Evolutionary conservation across 1,140 invertebrate genomes (phyloP).

Genomic region (Lysiphlebus fabarum): DNA sequence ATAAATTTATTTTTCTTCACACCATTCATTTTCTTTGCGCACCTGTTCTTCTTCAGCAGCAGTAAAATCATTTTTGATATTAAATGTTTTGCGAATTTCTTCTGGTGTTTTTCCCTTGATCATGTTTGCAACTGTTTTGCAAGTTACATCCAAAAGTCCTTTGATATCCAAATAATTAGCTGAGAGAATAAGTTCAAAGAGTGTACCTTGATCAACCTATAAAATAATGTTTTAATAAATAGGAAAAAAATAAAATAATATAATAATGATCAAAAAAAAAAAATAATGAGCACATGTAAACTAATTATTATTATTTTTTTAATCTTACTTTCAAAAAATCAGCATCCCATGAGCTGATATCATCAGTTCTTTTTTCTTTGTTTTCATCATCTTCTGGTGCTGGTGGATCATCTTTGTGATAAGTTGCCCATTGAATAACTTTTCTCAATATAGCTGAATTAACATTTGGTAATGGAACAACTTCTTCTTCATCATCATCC

Average conservation of each 20-base stretch:
- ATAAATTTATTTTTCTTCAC: constrained; percentile 79
- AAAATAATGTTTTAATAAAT: too few species aligned
- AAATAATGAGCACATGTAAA: too few species aligned
- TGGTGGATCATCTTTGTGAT: constrained; percentile 93
- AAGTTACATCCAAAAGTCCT: constrained; percentile 93
- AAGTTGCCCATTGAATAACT: constrained; percentile 93
- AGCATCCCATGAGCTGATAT: constrained; percentile 98
- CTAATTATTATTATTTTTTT: too few species aligned
- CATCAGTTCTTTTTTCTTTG: constrained; percentile 97
- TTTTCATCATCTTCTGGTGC: constrained; percentile 96
- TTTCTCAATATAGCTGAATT: constrained; percentile 96
- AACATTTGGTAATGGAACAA: constrained; percentile 96
- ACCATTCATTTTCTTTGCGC: constrained; percentile 98
- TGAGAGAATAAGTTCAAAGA: constrained; percentile 93
- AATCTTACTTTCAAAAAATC: constrained; percentile 86
- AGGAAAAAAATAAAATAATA: too few species aligned
- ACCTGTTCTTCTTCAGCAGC: constrained; percentile 94
- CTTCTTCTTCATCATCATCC: constrained; percentile 89
- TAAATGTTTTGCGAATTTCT: constrained; percentile 98
- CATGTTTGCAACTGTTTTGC: constrained; percentile 99
- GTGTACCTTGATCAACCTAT: constrained; percentile 90
- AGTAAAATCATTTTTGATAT: constrained; percentile 99
- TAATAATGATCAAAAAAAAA: neutral
- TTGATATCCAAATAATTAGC: constrained; percentile 99
- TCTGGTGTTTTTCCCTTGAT: constrained; percentile 97